Base-by-base conservation (phyloP, 2,888 invertebrate genomes). In the Perithous albicinctus region DNA sequence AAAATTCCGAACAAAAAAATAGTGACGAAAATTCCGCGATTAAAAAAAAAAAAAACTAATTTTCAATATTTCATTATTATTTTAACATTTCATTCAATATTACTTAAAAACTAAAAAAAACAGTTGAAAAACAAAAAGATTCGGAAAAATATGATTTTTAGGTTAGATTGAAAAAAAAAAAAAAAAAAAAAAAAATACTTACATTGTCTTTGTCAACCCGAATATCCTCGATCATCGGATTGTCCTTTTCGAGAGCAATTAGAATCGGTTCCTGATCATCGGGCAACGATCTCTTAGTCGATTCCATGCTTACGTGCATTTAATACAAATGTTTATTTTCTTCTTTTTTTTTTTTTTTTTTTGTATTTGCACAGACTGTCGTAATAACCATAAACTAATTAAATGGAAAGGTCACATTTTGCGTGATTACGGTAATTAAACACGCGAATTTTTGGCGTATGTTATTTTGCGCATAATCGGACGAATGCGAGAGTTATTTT, bases 131-230 rank as follows among this genome's bases (percentile, higher is more conserved):
- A 5, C 5, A 46, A 15, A 48, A 3, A 1, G 15, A 1, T 48
- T 1, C 1, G 15, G 18, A 18, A 38, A 43, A 41, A 35, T n/a
- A 38, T 41, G 35, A 56, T n/a, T n/a, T n/a, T n/a, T n/a, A n/a
- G n/a, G n/a, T n/a, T n/a, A n/a, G n/a, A n/a, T n/a, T n/a, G n/a
- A n/a, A n/a, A n/a, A n/a, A n/a, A n/a, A n/a, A n/a, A n/a, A n/a
- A n/a, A n/a, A n/a, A n/a, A n/a, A n/a, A n/a, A n/a, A n/a, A n/a
- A 23, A 59, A 2, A 26, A 46, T 38, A 74, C 69, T 38, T 84
- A 90, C 90, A 85, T 88, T 86, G 29, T 84, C 78, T 63, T 90
- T 90, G 38, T 87, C 86, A 32, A 91, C 85, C 15, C 66, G 80
- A 85, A 91, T 90, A 18, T 82, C 78, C 35, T 35, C 72, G 12